Conservation (phyloP, 64 coral and sea anemone species). For the Astreopora myriophthalma region DNA sequence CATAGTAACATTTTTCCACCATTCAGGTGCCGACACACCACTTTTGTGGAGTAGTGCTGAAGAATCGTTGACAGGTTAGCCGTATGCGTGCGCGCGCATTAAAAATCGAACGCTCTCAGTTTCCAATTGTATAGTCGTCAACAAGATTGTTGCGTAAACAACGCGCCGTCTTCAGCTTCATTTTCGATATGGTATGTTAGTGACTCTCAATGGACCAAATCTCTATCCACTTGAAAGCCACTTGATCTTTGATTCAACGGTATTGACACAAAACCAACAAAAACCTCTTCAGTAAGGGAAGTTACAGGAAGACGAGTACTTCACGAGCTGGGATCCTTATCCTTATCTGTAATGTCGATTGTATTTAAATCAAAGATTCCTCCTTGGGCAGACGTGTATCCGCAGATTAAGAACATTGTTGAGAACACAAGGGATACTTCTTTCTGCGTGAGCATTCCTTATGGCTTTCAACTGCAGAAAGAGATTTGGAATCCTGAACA, state of each 20-base stretch:
- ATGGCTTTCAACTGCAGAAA: conserved; percentile 84
- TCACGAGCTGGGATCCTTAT: neutral
- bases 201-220: too few relatives aligned
- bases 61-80: too few relatives aligned
- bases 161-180: neutral
- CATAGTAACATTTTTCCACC: too few relatives aligned
- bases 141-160: conserved; percentile 19
- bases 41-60: too few relatives aligned
- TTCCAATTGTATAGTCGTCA: neutral
- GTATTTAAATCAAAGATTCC: conserved; percentile 79
- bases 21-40: too few relatives aligned
- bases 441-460: conserved; percentile 72
- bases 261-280: too few relatives aligned
- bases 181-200: too few relatives aligned
- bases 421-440: conserved; percentile 38
- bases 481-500: conserved; percentile 76
- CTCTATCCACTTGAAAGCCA: too few relatives aligned
- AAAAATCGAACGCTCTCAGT: neutral
- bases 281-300: too few relatives aligned
- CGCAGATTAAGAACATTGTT: conserved; percentile 62
- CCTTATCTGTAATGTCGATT: conserved; percentile 17
- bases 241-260: too few relatives aligned
- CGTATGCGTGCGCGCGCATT: neutral
- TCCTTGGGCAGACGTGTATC: conserved; percentile 62
- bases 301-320: neutral